These are phyloP conservation scores for Physella acuta DNA, from an alignment of 1,140 invertebrate species.

Conservation along the genomic window DNA sequence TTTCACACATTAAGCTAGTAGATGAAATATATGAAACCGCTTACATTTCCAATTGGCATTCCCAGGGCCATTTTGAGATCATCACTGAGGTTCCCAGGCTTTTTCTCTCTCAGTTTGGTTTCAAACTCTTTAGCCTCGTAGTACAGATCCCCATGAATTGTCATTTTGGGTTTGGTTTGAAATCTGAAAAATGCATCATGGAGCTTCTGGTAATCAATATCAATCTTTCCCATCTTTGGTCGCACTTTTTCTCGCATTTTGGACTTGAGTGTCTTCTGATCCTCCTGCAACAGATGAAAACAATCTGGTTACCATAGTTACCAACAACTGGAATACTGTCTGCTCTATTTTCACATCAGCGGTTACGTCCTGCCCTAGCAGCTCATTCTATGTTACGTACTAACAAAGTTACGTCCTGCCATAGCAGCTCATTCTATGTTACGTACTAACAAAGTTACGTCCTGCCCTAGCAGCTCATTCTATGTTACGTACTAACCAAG, in stretches of 20 bases:
- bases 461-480: no score
- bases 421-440: no score
- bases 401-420: no score
- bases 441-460: no score
- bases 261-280: constrained; percentile 92
- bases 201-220: constrained; percentile 99
- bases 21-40: no score
- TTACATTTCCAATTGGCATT: constrained; percentile 92
- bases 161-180: constrained; percentile 99
- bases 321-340: not conserved
- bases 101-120: constrained; percentile 95
- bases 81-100: constrained; percentile 95
- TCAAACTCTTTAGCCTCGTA: constrained; percentile 99
- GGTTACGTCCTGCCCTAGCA: no score
- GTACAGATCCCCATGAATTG: constrained; percentile 97
- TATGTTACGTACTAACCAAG: no score
- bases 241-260: constrained; percentile 97
- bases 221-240: constrained; percentile 98
- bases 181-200: constrained; percentile 99
- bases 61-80: constrained; percentile 94
- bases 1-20: no score
- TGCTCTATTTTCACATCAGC: no score
- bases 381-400: no score
- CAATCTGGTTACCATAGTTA: not conserved
- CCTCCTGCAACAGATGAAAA: constrained; percentile 73